Base-by-base conservation (phyloP, 2,113 vertebrate genomes). In the Laticauda laticaudata region DNA sequence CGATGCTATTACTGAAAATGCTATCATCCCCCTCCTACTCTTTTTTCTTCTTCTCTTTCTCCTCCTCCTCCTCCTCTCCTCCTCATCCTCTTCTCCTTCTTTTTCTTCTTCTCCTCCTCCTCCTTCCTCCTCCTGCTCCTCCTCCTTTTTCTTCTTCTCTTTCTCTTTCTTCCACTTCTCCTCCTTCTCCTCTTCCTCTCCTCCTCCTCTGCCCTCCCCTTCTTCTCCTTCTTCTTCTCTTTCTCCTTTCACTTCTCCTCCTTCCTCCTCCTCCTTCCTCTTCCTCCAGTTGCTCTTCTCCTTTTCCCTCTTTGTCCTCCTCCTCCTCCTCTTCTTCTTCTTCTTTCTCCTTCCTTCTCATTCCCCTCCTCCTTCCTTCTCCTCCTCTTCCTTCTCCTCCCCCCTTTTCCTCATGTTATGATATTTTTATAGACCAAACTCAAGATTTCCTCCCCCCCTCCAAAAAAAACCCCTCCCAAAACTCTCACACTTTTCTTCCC, bases 381-480 rank as follows among this genome's bases (percentile, higher is more conserved):
- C 29, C n/a, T 69, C 29, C 4, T n/a, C 55, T 20, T 56, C 55
- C 55, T 56, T 5, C 55, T 56, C 20, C 55, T 1, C 14, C 26
- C 26, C 34, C n/a, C 69, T 8, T 48, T 48, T 81, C 34, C 34
- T 81, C 34, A 5, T 39, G 21, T 48, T 10, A 85, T 55, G 89
- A 69, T 81, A 59, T 23, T 94, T 96, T 95, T 95, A 94, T 54
- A 92, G 92, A 90, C 89, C 91, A 34, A 51, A 11, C 55, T 91
- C 51, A 93, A 92, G 34, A 51, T 64, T 54, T 94, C 93, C 92
- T 0, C 1, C 3, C 1, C 7, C 15, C 5, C 64, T 5, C 5
- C 18, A 20, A 15, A 1, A 57, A 8, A 9, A 51, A 53, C 7
- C 48, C 48, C 1, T 1, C 8, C 6, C 7, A 0, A 24, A 14